A percentile compares a stretch with the other conserved stretches of the same genome.
phyloP scores from a whole-genome alignment of 2,888 invertebrate species.

The Diaperis boleti region DNA sequence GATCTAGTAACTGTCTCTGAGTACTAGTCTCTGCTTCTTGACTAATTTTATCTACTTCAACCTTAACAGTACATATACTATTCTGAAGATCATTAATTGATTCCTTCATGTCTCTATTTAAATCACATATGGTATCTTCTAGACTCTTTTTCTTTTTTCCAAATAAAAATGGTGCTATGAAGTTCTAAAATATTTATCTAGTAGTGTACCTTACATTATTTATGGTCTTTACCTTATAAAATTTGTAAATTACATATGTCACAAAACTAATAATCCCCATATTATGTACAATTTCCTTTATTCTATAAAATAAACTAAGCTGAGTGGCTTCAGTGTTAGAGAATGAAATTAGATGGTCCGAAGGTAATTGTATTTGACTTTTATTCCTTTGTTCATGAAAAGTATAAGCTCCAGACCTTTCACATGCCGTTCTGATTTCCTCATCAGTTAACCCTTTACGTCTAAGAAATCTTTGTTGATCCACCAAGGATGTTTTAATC shows the following conservation, averaged over 20 bases:
- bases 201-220: not conserved
- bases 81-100: slow-evolving; percentile 73
- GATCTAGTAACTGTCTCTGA: slow-evolving; percentile 73
- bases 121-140: slow-evolving; percentile 75
- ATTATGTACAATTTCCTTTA: slow-evolving; percentile 79
- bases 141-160: slow-evolving; percentile 75
- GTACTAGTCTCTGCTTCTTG: slow-evolving; percentile 66
- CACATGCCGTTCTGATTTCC: slow-evolving; percentile 81
- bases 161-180: slow-evolving; percentile 76
- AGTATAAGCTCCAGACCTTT: slow-evolving; percentile 70
- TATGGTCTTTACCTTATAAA: slow-evolving; percentile 84
- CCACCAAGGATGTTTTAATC: slow-evolving; percentile 78
- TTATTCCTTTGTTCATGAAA: slow-evolving; percentile 55
- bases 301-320: slow-evolving; percentile 66
- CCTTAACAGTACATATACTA: slow-evolving; percentile 75
- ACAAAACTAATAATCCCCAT: slow-evolving; percentile 82
- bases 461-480: slow-evolving; percentile 83
- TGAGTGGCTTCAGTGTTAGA: slow-evolving; percentile 51
- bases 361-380: slow-evolving; percentile 53
- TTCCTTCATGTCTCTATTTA: slow-evolving; percentile 75
- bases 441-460: slow-evolving; percentile 82
- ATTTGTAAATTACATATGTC: slow-evolving; percentile 81
- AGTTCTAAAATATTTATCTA: slow-evolving; percentile 67
- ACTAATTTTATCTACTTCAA: slow-evolving; percentile 72
- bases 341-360: not conserved